Evolutionary conservation across 2,113 vertebrate genomes (phyloP).

Genomic region (Drymodes brunneopygia): DNA sequence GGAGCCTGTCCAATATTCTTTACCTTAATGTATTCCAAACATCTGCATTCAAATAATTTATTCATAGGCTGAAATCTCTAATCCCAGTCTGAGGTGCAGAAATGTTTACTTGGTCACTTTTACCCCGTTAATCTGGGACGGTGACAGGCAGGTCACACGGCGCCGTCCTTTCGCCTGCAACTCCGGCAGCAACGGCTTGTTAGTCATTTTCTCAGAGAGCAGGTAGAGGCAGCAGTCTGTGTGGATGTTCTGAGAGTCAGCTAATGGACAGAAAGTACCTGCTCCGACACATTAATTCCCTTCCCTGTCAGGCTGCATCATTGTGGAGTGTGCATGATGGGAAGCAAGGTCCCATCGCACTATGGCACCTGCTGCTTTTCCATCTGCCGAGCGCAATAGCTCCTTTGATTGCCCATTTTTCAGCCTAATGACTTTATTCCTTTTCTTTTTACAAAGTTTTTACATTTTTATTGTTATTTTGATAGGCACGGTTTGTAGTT

Average conservation of each 20-base stretch:
- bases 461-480: conserved; percentile 70
- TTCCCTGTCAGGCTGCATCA: conserved; percentile 88
- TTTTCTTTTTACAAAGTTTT: conserved; percentile 70
- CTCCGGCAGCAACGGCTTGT: neutral
- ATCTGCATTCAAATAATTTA: conserved; percentile 77
- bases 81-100: conserved; percentile 58
- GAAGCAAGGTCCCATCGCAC: conserved; percentile 80
- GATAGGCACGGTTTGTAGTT: conserved; percentile 1
- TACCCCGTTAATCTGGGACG: neutral
- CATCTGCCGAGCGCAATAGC: conserved; percentile 82
- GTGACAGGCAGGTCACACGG: neutral
- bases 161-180: neutral
- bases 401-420: conserved; percentile 82
- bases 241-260: conserved; percentile 64
- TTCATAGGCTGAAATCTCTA: conserved; percentile 71
- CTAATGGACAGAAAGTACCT: conserved; percentile 86
- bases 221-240: conserved; percentile 46
- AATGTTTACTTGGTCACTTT: conserved; percentile 64
- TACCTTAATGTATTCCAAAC: conserved; percentile 75
- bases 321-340: conserved; percentile 80
- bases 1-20: conserved; percentile 41
- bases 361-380: conserved; percentile 91
- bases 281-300: conserved; percentile 84
- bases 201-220: conserved; percentile 58
- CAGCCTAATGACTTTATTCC: conserved; percentile 78